Evolutionary conservation across 2,113 vertebrate genomes (phyloP).

Genomic region (Scophthalmus maximus): DNA sequence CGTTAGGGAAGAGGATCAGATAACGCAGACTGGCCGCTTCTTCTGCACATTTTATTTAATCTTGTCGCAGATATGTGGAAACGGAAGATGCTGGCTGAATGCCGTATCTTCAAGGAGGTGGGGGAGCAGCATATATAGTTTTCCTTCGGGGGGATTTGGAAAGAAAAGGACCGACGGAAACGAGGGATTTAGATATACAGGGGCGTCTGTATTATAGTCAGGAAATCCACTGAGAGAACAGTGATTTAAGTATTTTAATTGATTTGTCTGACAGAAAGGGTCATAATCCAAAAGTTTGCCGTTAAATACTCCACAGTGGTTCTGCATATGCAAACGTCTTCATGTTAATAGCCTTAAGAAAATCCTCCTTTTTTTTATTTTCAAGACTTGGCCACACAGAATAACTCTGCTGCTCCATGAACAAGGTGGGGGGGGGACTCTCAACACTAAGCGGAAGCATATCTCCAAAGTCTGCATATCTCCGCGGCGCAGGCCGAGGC

Average conservation of each 20-base stretch:
- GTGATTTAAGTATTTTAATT: conserved; percentile 27
- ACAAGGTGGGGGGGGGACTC: conserved; percentile 23
- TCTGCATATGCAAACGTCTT: background rate
- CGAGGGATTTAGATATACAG: conserved; percentile 17
- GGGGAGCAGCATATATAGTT: conserved; percentile 6
- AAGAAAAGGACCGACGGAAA: conserved; percentile 29
- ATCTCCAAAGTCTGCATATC: conserved; percentile 56
- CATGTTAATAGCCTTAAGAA: conserved; percentile 13
- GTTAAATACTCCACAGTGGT: background rate
- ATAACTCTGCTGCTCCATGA: background rate
- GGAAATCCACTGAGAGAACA: conserved; percentile 7
- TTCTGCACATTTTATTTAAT: conserved; percentile 19
- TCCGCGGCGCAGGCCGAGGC: conserved; percentile 33
- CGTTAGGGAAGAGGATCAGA: conserved; percentile 24
- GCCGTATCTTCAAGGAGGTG: conserved; percentile 27
- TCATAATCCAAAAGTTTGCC: conserved; percentile 21
- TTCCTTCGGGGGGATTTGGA: conserved; percentile 11
- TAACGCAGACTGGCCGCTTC: conserved; percentile 32
- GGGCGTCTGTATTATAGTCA: background rate
- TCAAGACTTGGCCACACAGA: conserved; percentile 29
- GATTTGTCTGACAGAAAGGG: conserved; percentile 13
- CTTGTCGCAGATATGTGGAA: background rate
- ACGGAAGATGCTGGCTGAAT: conserved; percentile 19
- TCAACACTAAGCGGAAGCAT: conserved; percentile 3
- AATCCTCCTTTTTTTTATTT: conserved; percentile 28